phyloP scores from a whole-genome alignment of 2,888 invertebrate species.

The Ormyrus rosae region DNA sequence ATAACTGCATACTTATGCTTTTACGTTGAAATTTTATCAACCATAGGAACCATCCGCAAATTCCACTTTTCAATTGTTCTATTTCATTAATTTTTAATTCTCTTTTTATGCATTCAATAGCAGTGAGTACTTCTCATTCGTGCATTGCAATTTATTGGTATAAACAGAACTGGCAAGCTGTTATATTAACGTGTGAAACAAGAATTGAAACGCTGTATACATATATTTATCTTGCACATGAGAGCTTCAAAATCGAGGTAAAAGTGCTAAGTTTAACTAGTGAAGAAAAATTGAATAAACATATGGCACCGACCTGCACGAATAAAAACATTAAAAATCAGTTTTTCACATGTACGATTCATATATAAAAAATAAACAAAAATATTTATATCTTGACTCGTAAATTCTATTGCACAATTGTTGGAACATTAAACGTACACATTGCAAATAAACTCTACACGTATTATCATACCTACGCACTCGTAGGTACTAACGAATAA shows the following conservation, averaged over 20 bases:
- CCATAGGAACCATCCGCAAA: constrained; percentile 38
- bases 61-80: background rate
- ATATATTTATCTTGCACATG: constrained; percentile 17
- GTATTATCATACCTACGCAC: constrained; percentile 58
- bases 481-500: constrained; percentile 59
- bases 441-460: constrained; percentile 47
- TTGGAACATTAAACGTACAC: constrained; percentile 36
- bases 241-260: constrained; percentile 15
- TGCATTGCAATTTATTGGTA: constrained; percentile 4
- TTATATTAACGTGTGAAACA: constrained; percentile 1
- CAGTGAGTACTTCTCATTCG: constrained; percentile 38
- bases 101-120: constrained; percentile 7
- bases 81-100: background rate
- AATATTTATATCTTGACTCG: constrained; percentile 21
- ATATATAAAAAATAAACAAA: constrained; percentile 10
- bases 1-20: constrained; percentile 1
- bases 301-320: constrained; percentile 39
- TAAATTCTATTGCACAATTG: constrained; percentile 54
- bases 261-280: constrained; percentile 54
- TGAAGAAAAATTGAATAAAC: constrained; percentile 46
- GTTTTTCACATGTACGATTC: constrained; percentile 5
- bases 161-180: constrained; percentile 5
- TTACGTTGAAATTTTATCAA: constrained; percentile 21
- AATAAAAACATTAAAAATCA: constrained; percentile 20
- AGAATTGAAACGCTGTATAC: background rate